phyloP scores from a whole-genome alignment of 2,888 invertebrate species.

The Agriotes lineatus region DNA sequence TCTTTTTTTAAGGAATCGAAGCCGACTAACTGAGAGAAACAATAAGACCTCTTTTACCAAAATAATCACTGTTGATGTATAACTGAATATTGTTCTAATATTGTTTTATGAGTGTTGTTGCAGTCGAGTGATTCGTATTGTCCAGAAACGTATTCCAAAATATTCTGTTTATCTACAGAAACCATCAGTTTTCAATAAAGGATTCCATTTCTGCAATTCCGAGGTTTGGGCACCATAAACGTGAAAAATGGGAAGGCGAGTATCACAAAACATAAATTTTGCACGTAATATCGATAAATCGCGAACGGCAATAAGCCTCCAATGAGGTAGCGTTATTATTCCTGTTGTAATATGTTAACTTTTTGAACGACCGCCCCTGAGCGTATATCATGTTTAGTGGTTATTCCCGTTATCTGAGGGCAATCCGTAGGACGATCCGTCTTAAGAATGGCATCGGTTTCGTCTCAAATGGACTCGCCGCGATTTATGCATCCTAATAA shows the following conservation, averaged over 20 bases:
- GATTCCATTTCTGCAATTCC: slow-evolving; percentile 25
- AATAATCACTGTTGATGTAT: too few relatives aligned
- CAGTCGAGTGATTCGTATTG: too few relatives aligned
- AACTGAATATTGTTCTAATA: too few relatives aligned
- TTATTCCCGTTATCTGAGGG: slow-evolving; percentile 59
- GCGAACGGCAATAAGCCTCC: slow-evolving; percentile 38
- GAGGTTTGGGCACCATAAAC: slow-evolving; percentile 37
- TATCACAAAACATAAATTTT: slow-evolving; percentile 42
- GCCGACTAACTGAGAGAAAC: too few relatives aligned
- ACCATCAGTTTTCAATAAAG: slow-evolving; percentile 9
- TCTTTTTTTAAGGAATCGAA: too few relatives aligned
- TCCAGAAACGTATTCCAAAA: too few relatives aligned
- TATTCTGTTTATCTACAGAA: too few relatives aligned
- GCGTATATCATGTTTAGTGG: slow-evolving; percentile 63
- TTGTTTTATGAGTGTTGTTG: too few relatives aligned
- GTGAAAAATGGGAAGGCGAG: slow-evolving; percentile 38
- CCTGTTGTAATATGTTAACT: slow-evolving; percentile 48
- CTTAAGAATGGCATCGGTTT: slow-evolving; percentile 61
- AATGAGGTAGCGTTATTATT: slow-evolving; percentile 45
- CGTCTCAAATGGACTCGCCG: slow-evolving; percentile 58
- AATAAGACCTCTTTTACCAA: too few relatives aligned
- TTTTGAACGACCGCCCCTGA: slow-evolving; percentile 42
- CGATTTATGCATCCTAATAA: slow-evolving; percentile 59
- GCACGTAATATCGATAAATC: slow-evolving; percentile 47
- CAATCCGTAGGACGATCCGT: slow-evolving; percentile 60